Evolutionary conservation across 1,140 invertebrate genomes (phyloP), one percentile per base, ranked within the genome.

Genomic region (Drosophila sproati): DNA sequence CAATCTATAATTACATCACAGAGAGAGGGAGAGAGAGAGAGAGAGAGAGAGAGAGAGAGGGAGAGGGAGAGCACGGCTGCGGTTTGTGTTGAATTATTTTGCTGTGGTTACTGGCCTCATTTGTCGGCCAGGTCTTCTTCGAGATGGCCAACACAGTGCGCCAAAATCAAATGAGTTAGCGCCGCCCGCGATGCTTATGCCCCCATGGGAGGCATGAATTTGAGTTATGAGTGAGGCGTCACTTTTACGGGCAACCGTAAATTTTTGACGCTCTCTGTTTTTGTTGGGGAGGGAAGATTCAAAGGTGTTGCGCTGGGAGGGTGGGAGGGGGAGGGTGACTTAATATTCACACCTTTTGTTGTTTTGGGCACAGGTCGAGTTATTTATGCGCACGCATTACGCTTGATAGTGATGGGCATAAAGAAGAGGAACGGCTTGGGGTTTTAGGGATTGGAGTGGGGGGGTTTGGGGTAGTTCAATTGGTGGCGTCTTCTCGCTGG

Each of bases 1-100:
- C 80, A 91, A 91, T 91, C 89, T 91, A 76, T 91, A 91, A 91
- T 91, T 91, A 91, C 80, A 87, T 82, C 78, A 73, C 59, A 77
- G 45, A 63, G 20, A 78, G 76, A 10, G 66, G 31, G 20, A 20
- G 20, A 20, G 20, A 20, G 1, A 20, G 54, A 52, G 12, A 34
- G 2, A 54, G 10, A 78, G 76, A 10, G 66, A 31, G 20, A 20
- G 1, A 78, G 76, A 10, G 66, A 35, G 20, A 20, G 1, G 76
- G 76, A 10, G 66, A 35, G 57, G 50, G 12, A 34, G 2, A 54
- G 10, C 28, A 8, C 31, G 37, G 34, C 50, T 67, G 63, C 41
- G 57, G 73, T 57, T 67, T 73, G 39, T 69, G 29, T 37, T 57
- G 83, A 91, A 88, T 91, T 86, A 88, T 88, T 73, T 70, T 70